phyloP scores from a whole-genome alignment of 2,888 invertebrate genomes.

The Willowsia nigromaculata region DNA sequence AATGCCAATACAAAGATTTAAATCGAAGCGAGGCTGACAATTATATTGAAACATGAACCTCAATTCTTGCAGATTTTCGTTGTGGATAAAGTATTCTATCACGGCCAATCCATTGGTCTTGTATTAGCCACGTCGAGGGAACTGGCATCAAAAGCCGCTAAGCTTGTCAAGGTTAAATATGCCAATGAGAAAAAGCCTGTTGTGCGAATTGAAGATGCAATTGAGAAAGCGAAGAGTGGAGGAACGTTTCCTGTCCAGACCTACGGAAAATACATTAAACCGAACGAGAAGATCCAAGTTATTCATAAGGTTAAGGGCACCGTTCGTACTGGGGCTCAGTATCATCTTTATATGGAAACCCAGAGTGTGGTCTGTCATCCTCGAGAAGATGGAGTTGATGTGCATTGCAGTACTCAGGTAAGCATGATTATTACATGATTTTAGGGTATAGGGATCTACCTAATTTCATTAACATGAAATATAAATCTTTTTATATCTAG shows the following conservation, averaged over 20 bases:
- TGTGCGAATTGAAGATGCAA: conserved; percentile 79
- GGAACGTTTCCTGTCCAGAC: not conserved
- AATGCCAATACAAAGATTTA: conserved; percentile 71
- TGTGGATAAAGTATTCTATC: conserved; percentile 79
- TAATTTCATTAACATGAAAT: no score
- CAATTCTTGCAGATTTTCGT: conserved; percentile 79
- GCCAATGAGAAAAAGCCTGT: conserved; percentile 67
- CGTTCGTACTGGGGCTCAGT: not conserved
- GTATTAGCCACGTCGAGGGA: conserved; percentile 80
- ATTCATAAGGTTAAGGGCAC: not conserved
- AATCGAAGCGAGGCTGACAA: not conserved
- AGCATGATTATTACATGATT: no score
- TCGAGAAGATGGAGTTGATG: conserved; percentile 86
- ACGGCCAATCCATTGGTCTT: conserved; percentile 80
- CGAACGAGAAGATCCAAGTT: not conserved
- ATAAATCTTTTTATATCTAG: no score
- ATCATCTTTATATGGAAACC: conserved; percentile 85
- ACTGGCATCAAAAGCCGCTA: conserved; percentile 79
- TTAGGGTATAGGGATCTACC: no score
- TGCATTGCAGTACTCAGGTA: conserved; percentile 85
- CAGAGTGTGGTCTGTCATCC: conserved; percentile 86
- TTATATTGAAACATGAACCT: not conserved
- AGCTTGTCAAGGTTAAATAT: conserved; percentile 80
- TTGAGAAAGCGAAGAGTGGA: not conserved
- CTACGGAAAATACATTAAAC: not conserved